Conservation (phyloP, 2,113 vertebrate genomes). For the Asarcornis scutulata region DNA sequence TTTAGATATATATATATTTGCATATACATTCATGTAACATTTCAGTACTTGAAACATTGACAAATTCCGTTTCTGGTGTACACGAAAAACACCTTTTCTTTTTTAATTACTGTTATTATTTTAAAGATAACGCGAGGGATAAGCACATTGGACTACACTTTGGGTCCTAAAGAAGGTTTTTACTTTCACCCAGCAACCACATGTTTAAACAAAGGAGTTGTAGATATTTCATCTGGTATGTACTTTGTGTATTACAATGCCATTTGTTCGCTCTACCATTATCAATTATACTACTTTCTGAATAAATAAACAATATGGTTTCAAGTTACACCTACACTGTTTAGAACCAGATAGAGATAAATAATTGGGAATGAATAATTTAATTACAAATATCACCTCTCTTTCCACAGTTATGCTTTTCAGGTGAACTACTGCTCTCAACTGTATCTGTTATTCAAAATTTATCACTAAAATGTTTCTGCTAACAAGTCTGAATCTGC, state of each 20-base stretch:
- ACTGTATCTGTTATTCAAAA: background rate
- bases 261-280: background rate
- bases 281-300: background rate
- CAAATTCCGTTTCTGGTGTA: background rate
- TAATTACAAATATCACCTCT: background rate
- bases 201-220: background rate
- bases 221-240: background rate
- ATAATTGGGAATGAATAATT: background rate
- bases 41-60: background rate
- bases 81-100: background rate
- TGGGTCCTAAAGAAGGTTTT: background rate
- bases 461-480: background rate
- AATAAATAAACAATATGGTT: background rate
- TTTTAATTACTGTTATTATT: no score
- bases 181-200: background rate
- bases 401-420: background rate
- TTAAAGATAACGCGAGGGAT: background rate
- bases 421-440: background rate
- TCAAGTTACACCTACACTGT: background rate
- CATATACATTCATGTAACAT: background rate
- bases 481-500: background rate
- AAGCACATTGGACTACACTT: background rate
- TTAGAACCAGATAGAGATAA: background rate
- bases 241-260: background rate
- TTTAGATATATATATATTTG: background rate